phyloP scores from a whole-genome alignment of 2,113 vertebrate species.

The Erinaceus europaeus region DNA sequence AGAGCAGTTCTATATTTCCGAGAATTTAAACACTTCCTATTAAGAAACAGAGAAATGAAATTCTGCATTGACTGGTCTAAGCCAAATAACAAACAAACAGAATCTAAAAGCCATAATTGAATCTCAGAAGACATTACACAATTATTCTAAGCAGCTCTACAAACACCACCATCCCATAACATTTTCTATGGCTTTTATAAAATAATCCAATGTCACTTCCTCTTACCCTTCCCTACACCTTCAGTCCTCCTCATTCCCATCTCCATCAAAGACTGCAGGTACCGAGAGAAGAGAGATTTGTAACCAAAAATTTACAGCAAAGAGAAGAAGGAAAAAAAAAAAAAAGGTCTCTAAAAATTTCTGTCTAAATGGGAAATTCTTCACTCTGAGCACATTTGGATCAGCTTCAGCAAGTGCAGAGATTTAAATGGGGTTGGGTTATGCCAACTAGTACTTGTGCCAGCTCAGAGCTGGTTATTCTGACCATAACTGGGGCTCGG shows the following conservation, averaged over 20 bases:
- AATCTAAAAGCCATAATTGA: conserved; percentile 15
- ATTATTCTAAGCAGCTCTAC: not conserved
- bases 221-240: not conserved
- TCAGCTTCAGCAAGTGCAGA: not conserved
- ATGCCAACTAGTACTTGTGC: not conserved
- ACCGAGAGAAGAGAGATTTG: not conserved
- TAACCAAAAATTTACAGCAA: not conserved
- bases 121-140: not conserved
- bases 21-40: not conserved
- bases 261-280: not conserved
- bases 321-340: not conserved
- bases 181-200: not conserved
- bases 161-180: not conserved
- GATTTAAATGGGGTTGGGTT: not conserved
- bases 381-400: not conserved
- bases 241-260: not conserved
- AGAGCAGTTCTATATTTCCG: conserved; percentile 10
- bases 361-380: not conserved
- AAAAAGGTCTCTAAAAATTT: not conserved
- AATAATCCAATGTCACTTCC: not conserved
- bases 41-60: conserved; percentile 6
- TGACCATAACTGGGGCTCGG: not conserved
- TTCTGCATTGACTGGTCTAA: not conserved
- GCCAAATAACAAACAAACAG: conserved; percentile 33
- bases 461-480: not conserved